Conservation (phyloP, 2,888 invertebrate genomes). For the Calliopum simillimum region DNA sequence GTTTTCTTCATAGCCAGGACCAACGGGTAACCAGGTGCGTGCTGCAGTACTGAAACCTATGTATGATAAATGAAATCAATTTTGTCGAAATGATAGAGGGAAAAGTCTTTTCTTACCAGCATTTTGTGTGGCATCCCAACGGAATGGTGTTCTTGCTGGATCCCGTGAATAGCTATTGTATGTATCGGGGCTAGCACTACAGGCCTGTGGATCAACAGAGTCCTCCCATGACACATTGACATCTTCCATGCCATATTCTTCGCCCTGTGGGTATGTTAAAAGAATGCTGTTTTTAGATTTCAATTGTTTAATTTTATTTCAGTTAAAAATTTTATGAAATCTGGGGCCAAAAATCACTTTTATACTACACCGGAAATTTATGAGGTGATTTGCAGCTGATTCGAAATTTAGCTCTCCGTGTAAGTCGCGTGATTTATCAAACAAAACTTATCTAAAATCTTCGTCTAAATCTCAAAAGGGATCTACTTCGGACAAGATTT, state of each 20-base stretch:
- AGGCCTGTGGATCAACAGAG: conserved; percentile 70
- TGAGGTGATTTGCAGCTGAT: no score
- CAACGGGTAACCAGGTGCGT: conserved; percentile 54
- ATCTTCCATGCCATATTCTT: conserved; percentile 63
- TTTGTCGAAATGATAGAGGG: neutral
- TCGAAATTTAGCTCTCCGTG: no score
- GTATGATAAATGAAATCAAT: neutral
- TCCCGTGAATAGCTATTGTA: conserved; percentile 74
- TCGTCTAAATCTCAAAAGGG: no score
- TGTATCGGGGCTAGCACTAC: conserved; percentile 68
- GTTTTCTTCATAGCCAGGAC: conserved; percentile 44
- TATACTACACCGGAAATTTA: no score
- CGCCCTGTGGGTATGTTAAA: conserved; percentile 67
- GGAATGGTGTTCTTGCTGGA: conserved; percentile 73
- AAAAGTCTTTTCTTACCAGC: conserved; percentile 45
- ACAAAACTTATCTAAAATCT: no score
- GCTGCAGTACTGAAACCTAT: conserved; percentile 50
- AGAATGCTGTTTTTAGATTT: neutral
- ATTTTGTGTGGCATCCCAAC: conserved; percentile 70
- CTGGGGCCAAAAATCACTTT: no score
- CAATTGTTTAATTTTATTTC: neutral
- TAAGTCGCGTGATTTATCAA: no score
- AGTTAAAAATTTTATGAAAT: neutral
- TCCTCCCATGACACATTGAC: conserved; percentile 72
- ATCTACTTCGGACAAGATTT: no score